Conservation (phyloP, 2,113 vertebrate genomes). For the Chauna torquata region DNA sequence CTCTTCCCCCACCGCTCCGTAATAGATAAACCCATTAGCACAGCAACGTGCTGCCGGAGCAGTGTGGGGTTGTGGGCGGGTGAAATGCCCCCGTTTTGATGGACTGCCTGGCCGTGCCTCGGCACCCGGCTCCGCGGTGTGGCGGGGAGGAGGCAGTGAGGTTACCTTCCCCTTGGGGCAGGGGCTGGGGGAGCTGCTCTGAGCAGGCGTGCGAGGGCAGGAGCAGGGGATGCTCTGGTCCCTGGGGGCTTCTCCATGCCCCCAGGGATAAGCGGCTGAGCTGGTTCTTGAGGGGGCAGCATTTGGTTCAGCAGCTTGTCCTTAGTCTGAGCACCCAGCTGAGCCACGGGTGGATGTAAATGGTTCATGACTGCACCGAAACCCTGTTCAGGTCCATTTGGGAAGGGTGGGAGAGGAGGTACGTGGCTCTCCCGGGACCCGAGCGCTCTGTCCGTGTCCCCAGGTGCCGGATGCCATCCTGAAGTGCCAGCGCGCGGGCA, state of each 20-base stretch:
- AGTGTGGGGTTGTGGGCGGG: background rate
- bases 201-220: background rate
- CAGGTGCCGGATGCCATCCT: constrained; percentile 92
- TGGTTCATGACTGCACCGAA: background rate
- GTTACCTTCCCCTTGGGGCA: background rate
- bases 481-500: constrained; percentile 92
- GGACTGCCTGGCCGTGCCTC: background rate
- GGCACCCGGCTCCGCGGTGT: rapidly evolving
- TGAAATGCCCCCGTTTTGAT: rapidly evolving
- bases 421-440: background rate
- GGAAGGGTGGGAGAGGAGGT: background rate
- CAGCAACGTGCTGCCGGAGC: background rate
- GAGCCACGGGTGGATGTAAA: rapidly evolving
- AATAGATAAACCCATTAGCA: background rate
- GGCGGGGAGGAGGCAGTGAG: background rate
- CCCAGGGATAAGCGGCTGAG: background rate
- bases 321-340: background rate
- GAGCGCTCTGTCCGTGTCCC: rapidly evolving
- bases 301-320: rapidly evolving
- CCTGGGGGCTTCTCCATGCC: background rate
- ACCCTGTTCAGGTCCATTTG: background rate
- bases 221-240: background rate
- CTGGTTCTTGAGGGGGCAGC: background rate
- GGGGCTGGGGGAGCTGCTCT: background rate
- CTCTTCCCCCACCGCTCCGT: background rate